A percentile compares a stretch with the other conserved stretches of the same genome.
Evolutionary conservation across 2,113 vertebrate genomes (phyloP).

Genomic region (Lasiurus cinereus): DNA sequence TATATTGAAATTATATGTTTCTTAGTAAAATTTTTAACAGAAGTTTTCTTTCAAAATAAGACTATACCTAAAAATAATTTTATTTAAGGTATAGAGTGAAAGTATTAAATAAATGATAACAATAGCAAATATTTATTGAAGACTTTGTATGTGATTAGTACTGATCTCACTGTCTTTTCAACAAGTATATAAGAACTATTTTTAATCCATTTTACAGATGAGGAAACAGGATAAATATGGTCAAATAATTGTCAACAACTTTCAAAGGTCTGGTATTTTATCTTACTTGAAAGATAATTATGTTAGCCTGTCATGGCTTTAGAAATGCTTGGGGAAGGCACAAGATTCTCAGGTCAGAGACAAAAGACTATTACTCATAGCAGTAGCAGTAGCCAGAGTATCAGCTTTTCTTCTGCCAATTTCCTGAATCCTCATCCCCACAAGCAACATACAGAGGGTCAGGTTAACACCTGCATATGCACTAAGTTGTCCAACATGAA

Average conservation of each 20-base stretch:
- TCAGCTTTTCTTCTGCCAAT: not conserved
- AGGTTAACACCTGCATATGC: not conserved
- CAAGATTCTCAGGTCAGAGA: not conserved
- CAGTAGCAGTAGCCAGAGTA: not conserved
- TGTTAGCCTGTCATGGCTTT: not conserved
- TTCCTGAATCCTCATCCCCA: not conserved
- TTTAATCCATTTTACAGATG: slow-evolving; percentile 5
- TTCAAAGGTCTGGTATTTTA: not conserved
- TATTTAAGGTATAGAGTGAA: not conserved
- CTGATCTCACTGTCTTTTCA: not conserved
- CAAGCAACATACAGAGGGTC: not conserved
- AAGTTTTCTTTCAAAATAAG: slow-evolving; percentile 45
- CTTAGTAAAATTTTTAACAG: not conserved
- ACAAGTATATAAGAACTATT: not conserved
- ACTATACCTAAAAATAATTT: not conserved
- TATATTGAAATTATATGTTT: not conserved
- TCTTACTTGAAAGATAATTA: not conserved
- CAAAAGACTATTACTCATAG: not conserved
- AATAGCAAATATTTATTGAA: not conserved
- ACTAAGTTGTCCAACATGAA: not conserved
- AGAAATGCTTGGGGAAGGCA: not conserved
- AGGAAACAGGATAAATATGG: not conserved
- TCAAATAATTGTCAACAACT: not conserved
- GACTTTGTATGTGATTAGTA: not conserved
- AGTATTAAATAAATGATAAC: not conserved